phyloP scores from a whole-genome alignment of 2,797 vertebrate genomes.

The Periophthalmus magnuspinnatus region DNA sequence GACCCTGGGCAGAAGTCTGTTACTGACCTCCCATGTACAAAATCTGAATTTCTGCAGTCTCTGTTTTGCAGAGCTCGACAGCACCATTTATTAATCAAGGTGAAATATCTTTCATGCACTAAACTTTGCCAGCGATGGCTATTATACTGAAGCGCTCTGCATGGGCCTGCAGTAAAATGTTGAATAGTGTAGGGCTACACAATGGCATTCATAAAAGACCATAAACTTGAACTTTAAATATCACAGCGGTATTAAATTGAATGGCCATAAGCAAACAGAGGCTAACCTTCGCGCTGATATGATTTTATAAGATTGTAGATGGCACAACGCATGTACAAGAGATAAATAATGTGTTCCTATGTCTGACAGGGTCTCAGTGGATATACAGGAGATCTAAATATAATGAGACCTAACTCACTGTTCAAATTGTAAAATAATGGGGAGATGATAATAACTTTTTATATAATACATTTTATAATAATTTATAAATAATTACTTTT shows the following conservation, averaged over 20 bases:
- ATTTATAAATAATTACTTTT: too few species aligned
- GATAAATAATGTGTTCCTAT: constrained; percentile 2
- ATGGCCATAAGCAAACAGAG: neutral
- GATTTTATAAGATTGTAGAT: neutral
- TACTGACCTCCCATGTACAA: constrained; percentile 14
- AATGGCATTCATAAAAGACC: constrained; percentile 11
- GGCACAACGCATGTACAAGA: neutral
- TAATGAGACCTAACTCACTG: neutral
- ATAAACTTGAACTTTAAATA: constrained; percentile 14
- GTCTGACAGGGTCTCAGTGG: neutral
- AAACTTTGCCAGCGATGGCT: constrained; percentile 4
- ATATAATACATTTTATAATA: too few species aligned
- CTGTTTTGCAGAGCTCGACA: constrained; percentile 10
- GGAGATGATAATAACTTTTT: too few species aligned
- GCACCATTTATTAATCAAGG: constrained; percentile 8
- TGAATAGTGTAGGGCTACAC: neutral
- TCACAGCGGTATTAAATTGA: neutral
- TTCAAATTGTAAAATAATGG: neutral
- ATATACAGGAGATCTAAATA: neutral
- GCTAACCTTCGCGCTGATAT: neutral
- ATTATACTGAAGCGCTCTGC: constrained; percentile 5
- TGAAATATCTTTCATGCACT: constrained; percentile 23
- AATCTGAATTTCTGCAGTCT: constrained; percentile 25
- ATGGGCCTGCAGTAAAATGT: constrained; percentile 2
- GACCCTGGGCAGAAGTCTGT: constrained; percentile 11